Conservation (phyloP, 2,888 invertebrate species). For the Nematopogon swammerdamellus region DNA sequence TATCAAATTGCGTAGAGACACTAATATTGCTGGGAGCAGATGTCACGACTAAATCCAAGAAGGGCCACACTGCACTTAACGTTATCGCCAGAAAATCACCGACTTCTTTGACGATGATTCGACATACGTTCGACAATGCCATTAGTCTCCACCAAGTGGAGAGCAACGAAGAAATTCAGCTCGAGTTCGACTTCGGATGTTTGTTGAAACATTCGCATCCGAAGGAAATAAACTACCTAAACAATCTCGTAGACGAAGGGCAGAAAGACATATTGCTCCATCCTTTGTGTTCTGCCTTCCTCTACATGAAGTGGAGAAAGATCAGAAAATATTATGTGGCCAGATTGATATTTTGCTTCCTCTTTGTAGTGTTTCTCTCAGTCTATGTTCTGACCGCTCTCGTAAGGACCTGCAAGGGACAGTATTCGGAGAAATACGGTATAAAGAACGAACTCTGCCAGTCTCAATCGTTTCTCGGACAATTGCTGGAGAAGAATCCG, state of each 20-base stretch:
- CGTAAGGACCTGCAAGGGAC: conserved; percentile 64
- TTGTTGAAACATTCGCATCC: conserved; percentile 79
- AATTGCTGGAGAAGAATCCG: conserved; percentile 69
- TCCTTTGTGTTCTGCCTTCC: conserved; percentile 82
- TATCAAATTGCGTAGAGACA: conserved; percentile 80
- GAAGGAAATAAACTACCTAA: conserved; percentile 81
- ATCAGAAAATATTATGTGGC: conserved; percentile 85
- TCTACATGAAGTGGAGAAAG: conserved; percentile 88
- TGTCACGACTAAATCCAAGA: conserved; percentile 81
- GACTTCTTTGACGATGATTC: conserved; percentile 75
- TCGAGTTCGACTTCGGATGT: conserved; percentile 78
- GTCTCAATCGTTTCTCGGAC: conserved; percentile 68
- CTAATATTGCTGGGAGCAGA: conserved; percentile 81
- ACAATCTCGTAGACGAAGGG: conserved; percentile 83
- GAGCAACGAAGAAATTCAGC: conserved; percentile 75
- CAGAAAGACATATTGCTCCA: conserved; percentile 84
- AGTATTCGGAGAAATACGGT: conserved; percentile 41
- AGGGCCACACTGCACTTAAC: conserved; percentile 79
- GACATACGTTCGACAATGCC: conserved; percentile 75
- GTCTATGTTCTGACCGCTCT: conserved; percentile 76
- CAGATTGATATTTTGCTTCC: conserved; percentile 72
- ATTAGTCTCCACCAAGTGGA: conserved; percentile 72
- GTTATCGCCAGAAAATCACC: conserved; percentile 84
- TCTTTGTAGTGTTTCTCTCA: conserved; percentile 76
- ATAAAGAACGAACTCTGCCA: conserved; percentile 71